Percentiles rank a stretch among this genome's conserved stretches.
These are phyloP conservation scores for Nothocercus nigrocapillus DNA, from an alignment of 2,113 vertebrate genomes.

Conservation along the genomic window DNA sequence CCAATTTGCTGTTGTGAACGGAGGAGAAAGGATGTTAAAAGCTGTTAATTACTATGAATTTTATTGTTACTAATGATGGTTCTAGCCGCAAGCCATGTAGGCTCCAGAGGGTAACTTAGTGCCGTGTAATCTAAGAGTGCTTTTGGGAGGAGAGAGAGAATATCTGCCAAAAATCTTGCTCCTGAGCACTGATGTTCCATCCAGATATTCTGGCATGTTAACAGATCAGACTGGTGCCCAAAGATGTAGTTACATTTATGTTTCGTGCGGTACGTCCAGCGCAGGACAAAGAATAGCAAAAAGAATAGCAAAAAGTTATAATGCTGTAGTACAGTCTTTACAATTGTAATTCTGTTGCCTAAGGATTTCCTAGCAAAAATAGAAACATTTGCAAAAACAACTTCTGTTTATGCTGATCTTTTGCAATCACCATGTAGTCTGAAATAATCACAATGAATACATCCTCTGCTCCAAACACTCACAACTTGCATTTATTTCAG, in stretches of 20 bases:
- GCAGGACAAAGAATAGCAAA: background rate
- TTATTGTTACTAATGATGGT: background rate
- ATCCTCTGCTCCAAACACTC: conserved; percentile 37
- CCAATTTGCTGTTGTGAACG: background rate
- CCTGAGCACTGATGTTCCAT: background rate
- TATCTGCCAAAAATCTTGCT: background rate
- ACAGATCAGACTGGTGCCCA: background rate
- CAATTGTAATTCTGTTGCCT: conserved; percentile 6
- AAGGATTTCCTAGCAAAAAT: conserved; percentile 56
- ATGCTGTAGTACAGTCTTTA: background rate
- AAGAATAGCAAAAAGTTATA: too few species aligned
- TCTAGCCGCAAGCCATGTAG: background rate
- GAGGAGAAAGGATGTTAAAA: background rate
- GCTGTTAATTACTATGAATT: background rate
- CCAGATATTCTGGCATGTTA: background rate
- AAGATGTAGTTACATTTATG: background rate
- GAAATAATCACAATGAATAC: conserved; percentile 69
- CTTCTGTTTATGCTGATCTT: conserved; percentile 66
- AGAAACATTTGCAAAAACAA: conserved; percentile 58
- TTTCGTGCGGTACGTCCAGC: background rate
- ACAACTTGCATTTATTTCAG: conserved; percentile 57
- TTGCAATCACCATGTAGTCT: conserved; percentile 62
- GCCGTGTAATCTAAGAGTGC: background rate
- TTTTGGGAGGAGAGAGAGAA: background rate
- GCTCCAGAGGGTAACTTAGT: background rate